phyloP scores from a whole-genome alignment of 2,797 vertebrate species.

The Pagetopsis macropterus region DNA sequence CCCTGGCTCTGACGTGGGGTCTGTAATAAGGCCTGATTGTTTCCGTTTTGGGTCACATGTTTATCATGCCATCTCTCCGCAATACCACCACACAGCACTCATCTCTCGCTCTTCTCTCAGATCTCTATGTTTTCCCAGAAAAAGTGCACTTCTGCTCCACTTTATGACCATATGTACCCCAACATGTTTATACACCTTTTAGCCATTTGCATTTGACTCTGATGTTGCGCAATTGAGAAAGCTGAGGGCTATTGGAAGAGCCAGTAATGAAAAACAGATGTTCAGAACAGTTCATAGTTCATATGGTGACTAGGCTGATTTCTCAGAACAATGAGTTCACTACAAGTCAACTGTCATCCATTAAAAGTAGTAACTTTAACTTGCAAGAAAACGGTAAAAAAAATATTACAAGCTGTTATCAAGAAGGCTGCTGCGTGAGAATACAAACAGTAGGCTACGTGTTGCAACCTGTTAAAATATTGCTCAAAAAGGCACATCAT shows the following conservation, averaged over 20 bases:
- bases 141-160: not conserved
- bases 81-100: slow-evolving; percentile 74
- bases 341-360: not conserved
- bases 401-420: not conserved
- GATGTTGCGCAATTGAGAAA: slow-evolving; percentile 35
- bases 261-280: slow-evolving; percentile 61
- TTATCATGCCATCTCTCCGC: slow-evolving; percentile 75
- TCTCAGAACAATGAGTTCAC: not conserved
- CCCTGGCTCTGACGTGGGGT: slow-evolving; percentile 75
- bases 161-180: not conserved
- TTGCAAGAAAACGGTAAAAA: not conserved
- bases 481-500: not conserved
- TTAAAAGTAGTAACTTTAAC: not conserved
- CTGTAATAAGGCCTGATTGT: slow-evolving; percentile 78
- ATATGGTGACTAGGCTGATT: not conserved
- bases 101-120: slow-evolving; percentile 11
- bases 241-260: not conserved
- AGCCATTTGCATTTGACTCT: slow-evolving; percentile 4
- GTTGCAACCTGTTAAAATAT: not conserved
- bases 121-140: slow-evolving; percentile 18
- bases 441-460: not conserved
- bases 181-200: slow-evolving; percentile 16
- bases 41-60: slow-evolving; percentile 75
- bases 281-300: not conserved
- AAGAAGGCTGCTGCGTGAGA: not conserved